Evolutionary conservation across 2,888 invertebrate species (phyloP).

Genomic region (Caenorhabditis sinica): DNA sequence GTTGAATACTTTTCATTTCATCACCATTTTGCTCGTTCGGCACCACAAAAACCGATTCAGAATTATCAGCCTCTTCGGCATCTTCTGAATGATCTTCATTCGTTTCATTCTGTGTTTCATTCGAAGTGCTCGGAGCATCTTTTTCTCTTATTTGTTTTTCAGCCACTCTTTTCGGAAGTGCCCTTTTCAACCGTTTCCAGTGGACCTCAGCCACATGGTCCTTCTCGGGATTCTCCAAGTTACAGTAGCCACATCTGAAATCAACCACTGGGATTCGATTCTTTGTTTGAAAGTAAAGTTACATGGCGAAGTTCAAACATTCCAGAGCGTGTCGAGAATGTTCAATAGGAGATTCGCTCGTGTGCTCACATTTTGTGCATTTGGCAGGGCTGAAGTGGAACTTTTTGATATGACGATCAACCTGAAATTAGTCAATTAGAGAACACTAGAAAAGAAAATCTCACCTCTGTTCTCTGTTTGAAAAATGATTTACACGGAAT

Average conservation of each 20-base stretch:
- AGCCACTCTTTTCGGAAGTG: constrained; percentile 31
- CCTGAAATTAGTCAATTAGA: constrained; percentile 34
- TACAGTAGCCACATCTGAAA: constrained; percentile 70
- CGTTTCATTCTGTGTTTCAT: neutral
- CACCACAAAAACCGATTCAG: neutral
- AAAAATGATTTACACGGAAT: constrained; percentile 62
- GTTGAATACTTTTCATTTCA: neutral
- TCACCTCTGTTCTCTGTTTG: constrained; percentile 66
- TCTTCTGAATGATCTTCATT: constrained; percentile 5
- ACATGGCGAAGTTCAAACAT: constrained; percentile 37
- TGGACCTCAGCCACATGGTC: constrained; percentile 55
- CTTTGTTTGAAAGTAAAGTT: too few species aligned
- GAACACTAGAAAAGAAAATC: neutral
- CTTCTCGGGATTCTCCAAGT: constrained; percentile 45
- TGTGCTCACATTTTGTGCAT: constrained; percentile 41
- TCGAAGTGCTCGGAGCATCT: constrained; percentile 1
- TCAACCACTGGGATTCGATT: too few species aligned
- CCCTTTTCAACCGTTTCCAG: constrained; percentile 60
- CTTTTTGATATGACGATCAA: constrained; percentile 72
- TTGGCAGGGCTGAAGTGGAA: constrained; percentile 55
- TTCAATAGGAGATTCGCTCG: constrained; percentile 41
- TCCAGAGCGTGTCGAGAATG: constrained; percentile 30
- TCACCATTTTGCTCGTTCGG: neutral
- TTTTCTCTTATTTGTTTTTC: constrained; percentile 5
- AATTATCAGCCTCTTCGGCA: neutral